Percentiles rank a stretch among this genome's conserved stretches.
Conservation (phyloP, 2,113 vertebrate genomes). For the Eonycteris spelaea region DNA sequence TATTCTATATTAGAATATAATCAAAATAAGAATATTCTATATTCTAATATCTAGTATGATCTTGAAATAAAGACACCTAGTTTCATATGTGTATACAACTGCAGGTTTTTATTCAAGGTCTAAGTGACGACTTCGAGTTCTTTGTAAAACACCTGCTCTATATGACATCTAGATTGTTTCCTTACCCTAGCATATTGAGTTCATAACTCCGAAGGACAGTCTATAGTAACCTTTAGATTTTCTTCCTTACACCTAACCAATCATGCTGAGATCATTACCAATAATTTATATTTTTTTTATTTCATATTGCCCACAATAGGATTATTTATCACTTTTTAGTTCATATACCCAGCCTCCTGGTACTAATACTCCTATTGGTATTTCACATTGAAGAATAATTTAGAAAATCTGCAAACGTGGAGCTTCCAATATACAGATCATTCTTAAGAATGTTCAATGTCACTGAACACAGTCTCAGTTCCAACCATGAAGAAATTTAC, state of each 20-base stretch:
- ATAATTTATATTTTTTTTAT: conserved; percentile 34
- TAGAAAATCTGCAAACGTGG: neutral
- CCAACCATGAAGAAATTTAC: neutral
- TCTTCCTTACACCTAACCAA: conserved; percentile 9
- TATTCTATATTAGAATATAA: neutral
- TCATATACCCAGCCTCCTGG: neutral
- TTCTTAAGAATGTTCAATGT: conserved; percentile 3
- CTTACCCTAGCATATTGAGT: neutral
- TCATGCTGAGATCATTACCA: neutral
- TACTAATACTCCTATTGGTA: neutral
- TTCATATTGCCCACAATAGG: neutral
- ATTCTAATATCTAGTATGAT: neutral
- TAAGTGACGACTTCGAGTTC: conserved; percentile 3
- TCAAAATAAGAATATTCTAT: neutral
- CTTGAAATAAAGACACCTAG: neutral
- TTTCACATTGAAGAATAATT: neutral
- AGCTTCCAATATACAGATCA: neutral
- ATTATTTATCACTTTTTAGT: conserved; percentile 22
- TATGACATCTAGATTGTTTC: neutral
- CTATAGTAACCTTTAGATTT: neutral
- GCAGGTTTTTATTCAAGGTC: conserved; percentile 27
- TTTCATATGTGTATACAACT: conserved; percentile 2
- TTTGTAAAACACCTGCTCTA: conserved; percentile 28
- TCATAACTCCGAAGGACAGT: neutral
- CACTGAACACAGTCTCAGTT: neutral